Evolutionary conservation across 2,113 vertebrate genomes (phyloP), one percentile per base, ranked within the genome.

Genomic region (Scomber scombrus): DNA sequence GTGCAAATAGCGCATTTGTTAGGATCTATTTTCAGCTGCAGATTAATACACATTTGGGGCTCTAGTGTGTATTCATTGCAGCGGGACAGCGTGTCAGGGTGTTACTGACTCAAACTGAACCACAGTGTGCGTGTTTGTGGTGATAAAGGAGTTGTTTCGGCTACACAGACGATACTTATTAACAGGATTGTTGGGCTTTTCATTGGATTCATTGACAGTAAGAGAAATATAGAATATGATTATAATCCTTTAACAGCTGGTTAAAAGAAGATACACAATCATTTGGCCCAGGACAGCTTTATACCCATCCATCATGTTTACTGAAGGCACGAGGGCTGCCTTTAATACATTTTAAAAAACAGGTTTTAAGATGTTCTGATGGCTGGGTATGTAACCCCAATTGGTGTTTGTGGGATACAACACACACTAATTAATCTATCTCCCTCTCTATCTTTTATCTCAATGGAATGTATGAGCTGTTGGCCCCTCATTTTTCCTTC

Each of bases 401-500:
- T 40, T 46, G 23, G 3, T 0, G 40, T 23, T 66, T 63, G 18
- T 26, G 26, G 5, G 3, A 0, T 1, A 31, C 0, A 11, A 7
- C 16, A 16, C 6, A 0, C n/a, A 52, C 9, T 31, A 3, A 12
- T 29, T 18, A 1, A 31, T 21, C 16, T 18, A 2, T 55, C 4
- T 47, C 19, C 1, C 23, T 26, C 23, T 26, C 23, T 26, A 2
- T 26, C 23, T 26, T 26, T 26, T 18, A 2, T 55, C 4, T 47
- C 19, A 1, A 16, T 45, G 13, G 7, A 40, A 6, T 9, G 34
- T 3, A 9, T 1, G 3, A 40, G 11, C 0, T 1, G 1, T 26
- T 1, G 12, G 40, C 3, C 11, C 26, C 6, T 90, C 18, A 85
- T 70, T 84, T 77, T 11, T 4, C 10, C 19, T 52, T 50, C 34